phyloP scores from a whole-genome alignment of 2,113 vertebrate genomes.

The Chaetops frenatus region DNA sequence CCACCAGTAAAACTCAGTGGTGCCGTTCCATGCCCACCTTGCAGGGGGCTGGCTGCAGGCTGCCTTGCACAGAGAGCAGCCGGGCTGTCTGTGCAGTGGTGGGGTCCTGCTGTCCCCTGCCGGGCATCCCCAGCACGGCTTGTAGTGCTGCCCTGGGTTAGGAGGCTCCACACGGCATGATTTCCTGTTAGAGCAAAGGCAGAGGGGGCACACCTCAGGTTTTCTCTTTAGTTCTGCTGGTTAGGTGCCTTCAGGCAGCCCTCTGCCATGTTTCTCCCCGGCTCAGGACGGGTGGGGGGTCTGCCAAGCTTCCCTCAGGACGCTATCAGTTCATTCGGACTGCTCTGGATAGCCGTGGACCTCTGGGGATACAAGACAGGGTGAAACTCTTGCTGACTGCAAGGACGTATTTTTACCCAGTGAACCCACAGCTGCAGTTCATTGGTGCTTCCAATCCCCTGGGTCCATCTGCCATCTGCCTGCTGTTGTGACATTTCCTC shows the following conservation, averaged over 20 bases:
- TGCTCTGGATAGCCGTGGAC: neutral
- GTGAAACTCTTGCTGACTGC: neutral
- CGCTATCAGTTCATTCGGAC: neutral
- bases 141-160: fast-evolving
- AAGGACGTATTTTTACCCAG: neutral
- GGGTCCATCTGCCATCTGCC: neutral
- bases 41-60: neutral
- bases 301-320: neutral
- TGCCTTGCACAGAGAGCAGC: neutral
- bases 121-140: neutral
- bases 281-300: neutral
- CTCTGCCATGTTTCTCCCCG: neutral
- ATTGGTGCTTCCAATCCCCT: neutral
- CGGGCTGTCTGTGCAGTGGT: fast-evolving
- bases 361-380: neutral
- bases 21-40: neutral
- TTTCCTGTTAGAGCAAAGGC: neutral
- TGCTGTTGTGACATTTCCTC: neutral
- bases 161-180: neutral
- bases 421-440: neutral
- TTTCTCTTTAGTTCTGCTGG: neutral
- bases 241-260: neutral
- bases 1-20: neutral
- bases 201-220: no score
- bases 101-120: conserved; percentile 37